These are phyloP conservation scores for Agrochola circellaris DNA, from an alignment of 2,888 invertebrate species.

Conservation along the genomic window DNA sequence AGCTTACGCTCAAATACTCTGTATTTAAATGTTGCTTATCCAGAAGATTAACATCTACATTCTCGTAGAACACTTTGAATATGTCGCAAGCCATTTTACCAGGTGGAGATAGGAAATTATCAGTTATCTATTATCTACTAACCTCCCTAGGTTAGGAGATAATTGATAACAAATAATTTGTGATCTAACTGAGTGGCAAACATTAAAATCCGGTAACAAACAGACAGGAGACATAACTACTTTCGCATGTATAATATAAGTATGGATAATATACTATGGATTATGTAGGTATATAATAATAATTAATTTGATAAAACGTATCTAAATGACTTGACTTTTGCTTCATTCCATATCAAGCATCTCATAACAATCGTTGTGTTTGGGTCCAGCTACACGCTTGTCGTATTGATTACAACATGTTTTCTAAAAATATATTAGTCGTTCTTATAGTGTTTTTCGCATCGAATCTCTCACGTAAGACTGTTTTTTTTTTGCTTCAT, in stretches of 20 bases:
- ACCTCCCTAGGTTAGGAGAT: too few species aligned
- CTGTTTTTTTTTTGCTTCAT: not conserved
- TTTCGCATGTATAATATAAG: not conserved
- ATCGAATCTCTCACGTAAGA: conserved; percentile 17
- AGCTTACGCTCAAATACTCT: too few species aligned
- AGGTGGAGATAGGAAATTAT: not conserved
- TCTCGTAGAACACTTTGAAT: too few species aligned
- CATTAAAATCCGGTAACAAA: too few species aligned
- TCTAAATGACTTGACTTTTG: not conserved
- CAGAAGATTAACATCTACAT: too few species aligned
- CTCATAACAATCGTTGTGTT: not conserved
- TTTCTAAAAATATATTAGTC: not conserved
- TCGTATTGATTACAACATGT: conserved; percentile 1
- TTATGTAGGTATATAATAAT: not conserved
- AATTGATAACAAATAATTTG: too few species aligned
- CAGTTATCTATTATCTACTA: too few species aligned
- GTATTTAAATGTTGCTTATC: too few species aligned
- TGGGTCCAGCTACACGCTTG: not conserved
- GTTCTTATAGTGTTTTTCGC: conserved; percentile 4
- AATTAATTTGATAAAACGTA: conserved; percentile 27
- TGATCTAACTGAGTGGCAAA: too few species aligned
- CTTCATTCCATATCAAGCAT: not conserved
- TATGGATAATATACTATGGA: not conserved
- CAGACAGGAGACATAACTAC: too few species aligned
- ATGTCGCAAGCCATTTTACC: too few species aligned